phyloP scores from a whole-genome alignment of 2,113 vertebrate genomes.

The Labrus mixtus region DNA sequence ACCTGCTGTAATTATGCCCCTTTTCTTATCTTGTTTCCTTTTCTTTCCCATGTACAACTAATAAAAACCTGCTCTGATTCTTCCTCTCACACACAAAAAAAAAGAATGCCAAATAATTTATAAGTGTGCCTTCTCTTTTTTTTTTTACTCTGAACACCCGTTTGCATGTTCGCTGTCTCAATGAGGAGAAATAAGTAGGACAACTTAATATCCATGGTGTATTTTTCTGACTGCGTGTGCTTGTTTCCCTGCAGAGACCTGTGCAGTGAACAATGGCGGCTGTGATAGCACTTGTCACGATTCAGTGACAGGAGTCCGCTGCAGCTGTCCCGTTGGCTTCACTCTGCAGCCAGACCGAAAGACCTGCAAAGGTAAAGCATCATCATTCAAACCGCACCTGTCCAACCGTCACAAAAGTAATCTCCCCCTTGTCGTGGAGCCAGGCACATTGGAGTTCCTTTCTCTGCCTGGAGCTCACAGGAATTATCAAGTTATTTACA shows the following conservation, averaged over 20 bases:
- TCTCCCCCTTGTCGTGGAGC: conserved; percentile 21
- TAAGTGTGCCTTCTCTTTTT: conserved; percentile 13
- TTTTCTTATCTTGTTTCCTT: conserved; percentile 10
- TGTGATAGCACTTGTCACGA: conserved; percentile 98
- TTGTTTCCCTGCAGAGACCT: conserved; percentile 88
- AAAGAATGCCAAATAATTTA: conserved; percentile 19
- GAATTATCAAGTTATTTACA: conserved; percentile 8
- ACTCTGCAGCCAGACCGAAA: conserved; percentile 96
- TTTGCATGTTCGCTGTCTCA: conserved; percentile 48
- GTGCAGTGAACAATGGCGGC: conserved; percentile 97
- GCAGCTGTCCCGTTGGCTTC: conserved; percentile 98
- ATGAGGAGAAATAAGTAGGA: conserved; percentile 47
- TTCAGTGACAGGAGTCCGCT: conserved; percentile 92
- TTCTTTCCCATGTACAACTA: conserved; percentile 2
- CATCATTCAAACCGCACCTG: conserved; percentile 23
- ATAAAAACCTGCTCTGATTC: conserved; percentile 37
- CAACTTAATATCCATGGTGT: conserved; percentile 20
- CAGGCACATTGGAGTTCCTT: conserved; percentile 6
- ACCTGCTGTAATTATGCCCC: conserved; percentile 35
- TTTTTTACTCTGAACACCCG: conserved; percentile 4
- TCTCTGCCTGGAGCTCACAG: conserved; percentile 2
- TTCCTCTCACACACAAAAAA: conserved; percentile 17
- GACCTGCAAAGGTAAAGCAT: conserved; percentile 93
- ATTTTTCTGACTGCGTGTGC: conserved; percentile 56
- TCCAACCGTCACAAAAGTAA: conserved; percentile 29